Base-by-base conservation (phyloP, 2,888 invertebrate species). In the Drosophila meridiana region DNA sequence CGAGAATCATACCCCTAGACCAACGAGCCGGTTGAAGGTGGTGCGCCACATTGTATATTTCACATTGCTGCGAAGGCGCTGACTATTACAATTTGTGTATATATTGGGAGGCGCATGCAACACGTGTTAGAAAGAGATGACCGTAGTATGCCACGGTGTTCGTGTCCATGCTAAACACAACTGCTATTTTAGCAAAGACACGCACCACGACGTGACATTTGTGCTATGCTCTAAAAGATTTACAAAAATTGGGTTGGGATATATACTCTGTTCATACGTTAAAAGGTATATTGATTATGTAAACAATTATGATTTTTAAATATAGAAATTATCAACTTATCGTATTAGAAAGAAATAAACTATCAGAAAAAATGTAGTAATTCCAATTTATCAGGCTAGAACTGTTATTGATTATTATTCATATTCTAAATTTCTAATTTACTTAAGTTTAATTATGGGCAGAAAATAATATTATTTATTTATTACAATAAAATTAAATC, bases 1-100 rank as follows among this genome's bases (percentile, higher is more conserved):
- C 91, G 92, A 91, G 91, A 91, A 92, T 92, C 91, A 92, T 92
- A 92, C 91, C 92, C 89, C 91, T 92, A 92, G 91, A 92, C 92
- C 91, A 92, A 92, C 92, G 92, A 92, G 91, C 91, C 91, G 14
- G 81, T 86, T 87, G 81, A 74, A 82, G 53, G 45, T 67, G 56
- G 59, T 68, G 32, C 72, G 87, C 76, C 79, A 66, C 60, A 77
- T 80, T 81, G 72, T 69, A 43, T 65, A 84, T 69, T 77, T 84
- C n/a, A 74, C 50, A 45, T 66, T 78, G 68, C 76, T 58, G 69
- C 40, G 45, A 7, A 53, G 48, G 32, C 42, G 34, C 40, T 42
- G 40, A 28, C 14, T 55, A 9, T 26, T 28, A 36, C 43, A 30
- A 11, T 40, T 55, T 56, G 28, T 4, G 8, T 61, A 45, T 61